Evolutionary conservation across 2,113 vertebrate species (phyloP).

Genomic region (Hippocampus comes): DNA sequence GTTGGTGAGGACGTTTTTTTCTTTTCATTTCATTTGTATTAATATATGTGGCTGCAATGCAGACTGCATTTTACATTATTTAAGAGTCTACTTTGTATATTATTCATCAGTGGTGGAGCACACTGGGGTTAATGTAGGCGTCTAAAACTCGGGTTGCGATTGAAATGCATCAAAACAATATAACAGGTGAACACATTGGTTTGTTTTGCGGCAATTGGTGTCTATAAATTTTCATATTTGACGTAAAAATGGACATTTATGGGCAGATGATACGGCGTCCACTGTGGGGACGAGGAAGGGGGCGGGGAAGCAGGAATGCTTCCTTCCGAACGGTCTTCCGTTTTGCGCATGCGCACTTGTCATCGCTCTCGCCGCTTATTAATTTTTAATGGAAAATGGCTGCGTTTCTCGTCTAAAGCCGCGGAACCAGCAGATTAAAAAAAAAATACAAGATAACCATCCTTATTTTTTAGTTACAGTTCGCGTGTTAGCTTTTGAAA

Average conservation of each 20-base stretch:
- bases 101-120: conserved; percentile 33
- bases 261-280: neutral
- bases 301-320: conserved; percentile 5
- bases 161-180: neutral
- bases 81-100: conserved; percentile 42
- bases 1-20: conserved; percentile 20
- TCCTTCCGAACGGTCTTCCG: neutral
- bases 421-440: conserved; percentile 50
- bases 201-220: neutral
- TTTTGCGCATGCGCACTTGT: conserved; percentile 67
- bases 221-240: neutral
- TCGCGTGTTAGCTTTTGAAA: too few species aligned
- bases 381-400: conserved; percentile 80
- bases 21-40: conserved; percentile 11
- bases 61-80: conserved; percentile 45
- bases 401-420: conserved; percentile 73
- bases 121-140: neutral
- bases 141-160: neutral
- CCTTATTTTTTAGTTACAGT: neutral
- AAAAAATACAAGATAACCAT: neutral
- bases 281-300: neutral
- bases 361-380: conserved; percentile 60
- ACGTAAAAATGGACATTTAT: neutral
- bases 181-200: neutral
- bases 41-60: neutral